These are phyloP conservation scores for Benitochromis conjunctus DNA, from an alignment of 2,113 vertebrate species.

Conservation along the genomic window DNA sequence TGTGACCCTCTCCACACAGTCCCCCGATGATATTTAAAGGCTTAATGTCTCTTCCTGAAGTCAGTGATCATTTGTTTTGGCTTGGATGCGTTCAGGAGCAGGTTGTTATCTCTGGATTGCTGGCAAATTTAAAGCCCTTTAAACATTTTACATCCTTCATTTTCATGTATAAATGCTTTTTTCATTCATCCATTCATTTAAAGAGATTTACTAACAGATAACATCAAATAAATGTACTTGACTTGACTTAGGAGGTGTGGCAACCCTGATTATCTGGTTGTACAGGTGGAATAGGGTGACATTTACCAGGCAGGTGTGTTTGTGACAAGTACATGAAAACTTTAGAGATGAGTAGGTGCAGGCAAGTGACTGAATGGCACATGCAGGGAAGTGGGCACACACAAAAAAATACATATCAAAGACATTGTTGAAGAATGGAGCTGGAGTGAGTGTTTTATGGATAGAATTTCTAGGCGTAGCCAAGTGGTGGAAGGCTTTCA, in stretches of 20 bases:
- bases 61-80: background rate
- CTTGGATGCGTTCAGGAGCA: background rate
- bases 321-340: background rate
- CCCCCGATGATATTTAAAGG: background rate
- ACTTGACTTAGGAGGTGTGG: rapidly evolving
- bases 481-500: background rate
- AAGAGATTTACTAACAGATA: background rate
- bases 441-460: background rate
- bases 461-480: background rate
- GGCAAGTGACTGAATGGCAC: too few species aligned
- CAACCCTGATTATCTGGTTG: background rate
- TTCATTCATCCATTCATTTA: background rate
- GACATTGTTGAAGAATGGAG: too few species aligned
- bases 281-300: background rate
- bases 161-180: background rate
- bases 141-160: background rate
- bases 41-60: background rate
- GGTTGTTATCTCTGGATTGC: background rate
- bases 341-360: background rate
- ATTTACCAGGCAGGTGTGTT: background rate
- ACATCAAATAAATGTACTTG: background rate
- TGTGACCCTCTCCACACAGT: background rate
- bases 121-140: background rate
- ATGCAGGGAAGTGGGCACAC: background rate
- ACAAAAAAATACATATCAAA: too few species aligned